Evolutionary conservation across 2,113 vertebrate genomes (phyloP).

Genomic region (Galbula dea): DNA sequence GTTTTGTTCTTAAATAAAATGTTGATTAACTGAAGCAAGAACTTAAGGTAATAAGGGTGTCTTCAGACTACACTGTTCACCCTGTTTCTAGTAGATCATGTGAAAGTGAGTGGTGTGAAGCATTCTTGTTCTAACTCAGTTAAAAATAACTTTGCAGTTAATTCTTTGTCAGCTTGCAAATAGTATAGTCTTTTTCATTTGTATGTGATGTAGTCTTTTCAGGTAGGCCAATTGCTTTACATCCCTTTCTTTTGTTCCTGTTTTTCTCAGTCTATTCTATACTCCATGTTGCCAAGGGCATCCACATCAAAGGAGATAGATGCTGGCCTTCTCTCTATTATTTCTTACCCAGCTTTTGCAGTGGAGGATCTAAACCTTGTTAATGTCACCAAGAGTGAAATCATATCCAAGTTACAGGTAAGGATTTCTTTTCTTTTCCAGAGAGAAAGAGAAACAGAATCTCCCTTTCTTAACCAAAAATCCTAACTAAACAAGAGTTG

Average conservation of each 20-base stretch:
- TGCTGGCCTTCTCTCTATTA: constrained; percentile 92
- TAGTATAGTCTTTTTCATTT: neutral
- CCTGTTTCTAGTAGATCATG: neutral
- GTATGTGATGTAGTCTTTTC: neutral
- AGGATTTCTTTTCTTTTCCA: neutral
- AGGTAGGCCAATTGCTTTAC: neutral
- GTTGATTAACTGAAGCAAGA: neutral
- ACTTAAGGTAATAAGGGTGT: fast-evolving
- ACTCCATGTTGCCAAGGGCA: constrained; percentile 95
- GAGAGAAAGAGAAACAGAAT: neutral
- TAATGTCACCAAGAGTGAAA: constrained; percentile 92
- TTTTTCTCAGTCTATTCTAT: constrained; percentile 88
- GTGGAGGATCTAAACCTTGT: constrained; percentile 92
- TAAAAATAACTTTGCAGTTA: neutral
- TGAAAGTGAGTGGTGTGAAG: neutral
- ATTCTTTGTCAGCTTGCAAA: neutral
- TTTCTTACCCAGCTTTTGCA: constrained; percentile 98
- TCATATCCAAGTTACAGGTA: constrained; percentile 94
- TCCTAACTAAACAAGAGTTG: neutral
- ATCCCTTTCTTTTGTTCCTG: constrained; percentile 15
- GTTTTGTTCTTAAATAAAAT: neutral
- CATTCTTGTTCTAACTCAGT: neutral
- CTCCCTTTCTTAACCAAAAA: neutral
- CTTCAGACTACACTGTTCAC: neutral
- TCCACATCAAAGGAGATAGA: constrained; percentile 98